phyloP scores from a whole-genome alignment of 2,888 invertebrate species.

The Odontothrips loti region DNA sequence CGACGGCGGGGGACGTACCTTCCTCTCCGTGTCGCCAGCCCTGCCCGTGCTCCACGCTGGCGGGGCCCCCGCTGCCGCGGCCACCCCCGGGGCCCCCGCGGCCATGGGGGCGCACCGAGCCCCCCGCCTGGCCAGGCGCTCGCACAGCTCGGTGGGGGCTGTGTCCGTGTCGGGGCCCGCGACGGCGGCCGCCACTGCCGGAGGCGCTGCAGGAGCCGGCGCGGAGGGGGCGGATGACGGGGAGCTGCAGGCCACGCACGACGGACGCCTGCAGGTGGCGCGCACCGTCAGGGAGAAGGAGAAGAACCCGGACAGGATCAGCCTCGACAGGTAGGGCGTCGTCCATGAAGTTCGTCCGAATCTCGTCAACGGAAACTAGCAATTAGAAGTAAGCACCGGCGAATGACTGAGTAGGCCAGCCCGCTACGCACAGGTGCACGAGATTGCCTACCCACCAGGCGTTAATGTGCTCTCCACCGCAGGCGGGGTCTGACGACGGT shows the following conservation, averaged over 20 bases:
- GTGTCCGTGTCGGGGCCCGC: slow-evolving; percentile 39
- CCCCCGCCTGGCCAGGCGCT: slow-evolving; percentile 44
- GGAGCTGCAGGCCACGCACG: slow-evolving; percentile 55
- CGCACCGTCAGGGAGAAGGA: slow-evolving; percentile 72
- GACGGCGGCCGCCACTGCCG: slow-evolving; percentile 30
- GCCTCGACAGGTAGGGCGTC: slow-evolving; percentile 65
- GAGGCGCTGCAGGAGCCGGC: slow-evolving; percentile 42
- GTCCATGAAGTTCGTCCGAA: background rate
- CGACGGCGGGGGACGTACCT: slow-evolving; percentile 32
- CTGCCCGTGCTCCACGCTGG: slow-evolving; percentile 45
- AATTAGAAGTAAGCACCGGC: background rate
- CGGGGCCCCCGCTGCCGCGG: slow-evolving; percentile 41
- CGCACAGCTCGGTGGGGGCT: slow-evolving; percentile 41
- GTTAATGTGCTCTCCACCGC: slow-evolving; percentile 37
- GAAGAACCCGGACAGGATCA: slow-evolving; percentile 81
- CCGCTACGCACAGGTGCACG: background rate
- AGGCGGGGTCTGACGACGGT: slow-evolving; percentile 76
- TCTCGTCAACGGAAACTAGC: too few relatives aligned
- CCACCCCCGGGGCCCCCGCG: slow-evolving; percentile 43
- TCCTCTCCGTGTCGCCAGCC: slow-evolving; percentile 46
- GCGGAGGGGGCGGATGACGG: slow-evolving; percentile 44
- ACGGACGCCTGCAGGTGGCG: slow-evolving; percentile 64
- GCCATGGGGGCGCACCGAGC: slow-evolving; percentile 31
- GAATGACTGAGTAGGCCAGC: background rate
- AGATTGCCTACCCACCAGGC: background rate